phyloP scores from a whole-genome alignment of 2,113 vertebrate species.

The Astur gentilis region DNA sequence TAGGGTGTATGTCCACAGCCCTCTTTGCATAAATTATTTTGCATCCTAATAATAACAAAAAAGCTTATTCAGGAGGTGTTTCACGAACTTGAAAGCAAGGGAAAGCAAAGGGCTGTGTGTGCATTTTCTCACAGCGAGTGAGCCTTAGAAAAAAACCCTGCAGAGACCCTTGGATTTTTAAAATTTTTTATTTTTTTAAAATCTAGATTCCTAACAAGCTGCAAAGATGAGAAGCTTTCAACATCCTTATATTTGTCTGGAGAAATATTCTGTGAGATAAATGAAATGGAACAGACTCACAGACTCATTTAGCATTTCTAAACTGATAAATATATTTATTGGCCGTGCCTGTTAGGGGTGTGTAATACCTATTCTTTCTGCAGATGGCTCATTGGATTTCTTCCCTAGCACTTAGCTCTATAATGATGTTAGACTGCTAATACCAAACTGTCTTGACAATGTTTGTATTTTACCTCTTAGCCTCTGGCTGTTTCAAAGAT shows the following conservation, averaged over 20 bases:
- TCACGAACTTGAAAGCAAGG: neutral
- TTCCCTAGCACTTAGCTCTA: neutral
- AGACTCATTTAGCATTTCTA: neutral
- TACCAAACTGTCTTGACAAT: neutral
- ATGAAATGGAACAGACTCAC: neutral
- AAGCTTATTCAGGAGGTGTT: neutral
- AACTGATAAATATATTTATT: neutral
- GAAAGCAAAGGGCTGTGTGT: neutral
- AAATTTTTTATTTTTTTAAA: neutral
- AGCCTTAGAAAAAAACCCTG: neutral
- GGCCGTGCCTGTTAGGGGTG: neutral
- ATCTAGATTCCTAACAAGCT: neutral
- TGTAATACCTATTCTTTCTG: neutral
- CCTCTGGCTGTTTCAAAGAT: neutral
- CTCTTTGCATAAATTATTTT: neutral
- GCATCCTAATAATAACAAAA: neutral
- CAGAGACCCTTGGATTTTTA: neutral
- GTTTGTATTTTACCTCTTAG: neutral
- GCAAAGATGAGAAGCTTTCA: neutral
- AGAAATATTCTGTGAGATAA: neutral
- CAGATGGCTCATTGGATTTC: neutral
- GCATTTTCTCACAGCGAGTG: neutral
- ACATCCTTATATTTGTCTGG: neutral
- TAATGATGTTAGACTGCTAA: neutral
- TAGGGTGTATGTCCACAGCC: neutral